These are phyloP conservation scores for Stylophora pistillata DNA, from an alignment of 64 coral and sea anemone genomes.

Conservation along the genomic window DNA sequence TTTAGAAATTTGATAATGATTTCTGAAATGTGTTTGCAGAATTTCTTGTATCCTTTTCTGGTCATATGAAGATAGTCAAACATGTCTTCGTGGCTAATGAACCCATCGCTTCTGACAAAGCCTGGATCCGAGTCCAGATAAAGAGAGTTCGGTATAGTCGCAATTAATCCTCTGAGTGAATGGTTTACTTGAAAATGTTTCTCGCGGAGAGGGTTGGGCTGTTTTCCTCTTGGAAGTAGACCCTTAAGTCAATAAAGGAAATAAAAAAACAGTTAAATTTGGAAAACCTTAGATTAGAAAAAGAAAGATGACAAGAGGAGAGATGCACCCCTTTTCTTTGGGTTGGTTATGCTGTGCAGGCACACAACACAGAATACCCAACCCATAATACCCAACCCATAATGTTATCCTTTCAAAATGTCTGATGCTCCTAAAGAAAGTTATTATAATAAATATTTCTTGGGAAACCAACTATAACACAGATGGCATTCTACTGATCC, in stretches of 20 bases:
- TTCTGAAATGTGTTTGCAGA: constrained; percentile 70
- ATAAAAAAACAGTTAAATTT: background rate
- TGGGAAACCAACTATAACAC: too few species aligned
- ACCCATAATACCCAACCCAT: too few species aligned
- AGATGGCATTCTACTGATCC: too few species aligned
- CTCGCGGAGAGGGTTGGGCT: constrained; percentile 76
- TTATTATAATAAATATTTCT: too few species aligned
- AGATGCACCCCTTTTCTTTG: too few species aligned
- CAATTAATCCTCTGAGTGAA: constrained; percentile 56
- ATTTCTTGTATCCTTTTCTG: constrained; percentile 76
- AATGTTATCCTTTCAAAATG: too few species aligned
- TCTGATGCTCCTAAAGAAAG: too few species aligned
- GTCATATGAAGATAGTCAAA: constrained; percentile 91
- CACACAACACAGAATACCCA: too few species aligned
- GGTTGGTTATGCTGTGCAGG: too few species aligned
- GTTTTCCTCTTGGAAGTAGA: constrained; percentile 85
- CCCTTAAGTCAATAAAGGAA: constrained; percentile 44
- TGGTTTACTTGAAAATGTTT: constrained; percentile 95
- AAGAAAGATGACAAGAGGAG: too few species aligned
- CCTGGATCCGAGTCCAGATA: constrained; percentile 92
- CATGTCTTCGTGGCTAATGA: constrained; percentile 87
- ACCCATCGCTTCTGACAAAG: constrained; percentile 86
- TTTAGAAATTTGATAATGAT: constrained; percentile 83
- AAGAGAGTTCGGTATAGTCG: constrained; percentile 72
- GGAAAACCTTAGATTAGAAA: too few species aligned